Percentiles rank a stretch among this genome's conserved stretches.
These are phyloP conservation scores for Agonopterix alstromeriana DNA, from an alignment of 2,888 invertebrate genomes.

Conservation along the genomic window DNA sequence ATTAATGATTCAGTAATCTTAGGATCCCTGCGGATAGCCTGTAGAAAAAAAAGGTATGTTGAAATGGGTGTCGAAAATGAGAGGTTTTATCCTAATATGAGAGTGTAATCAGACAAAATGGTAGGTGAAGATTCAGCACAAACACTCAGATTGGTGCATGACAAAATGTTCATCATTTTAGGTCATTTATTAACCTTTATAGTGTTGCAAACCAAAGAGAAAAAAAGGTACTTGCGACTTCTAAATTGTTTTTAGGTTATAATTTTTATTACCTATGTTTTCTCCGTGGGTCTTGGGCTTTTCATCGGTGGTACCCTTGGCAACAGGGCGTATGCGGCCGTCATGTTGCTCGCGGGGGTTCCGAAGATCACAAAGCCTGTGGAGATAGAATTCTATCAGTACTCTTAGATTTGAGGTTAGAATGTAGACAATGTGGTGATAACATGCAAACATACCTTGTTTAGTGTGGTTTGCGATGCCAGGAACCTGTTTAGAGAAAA, in stretches of 20 bases:
- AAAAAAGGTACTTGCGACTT: too few relatives aligned
- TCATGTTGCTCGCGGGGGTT: conserved; percentile 96
- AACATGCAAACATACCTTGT: too few relatives aligned
- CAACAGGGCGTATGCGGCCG: conserved; percentile 98
- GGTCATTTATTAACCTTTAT: background rate
- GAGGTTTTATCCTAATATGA: too few relatives aligned
- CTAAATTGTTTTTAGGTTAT: too few relatives aligned
- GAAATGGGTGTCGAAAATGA: too few relatives aligned
- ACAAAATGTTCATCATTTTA: conserved; percentile 64
- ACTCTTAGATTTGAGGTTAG: too few relatives aligned
- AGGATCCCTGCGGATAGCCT: conserved; percentile 96
- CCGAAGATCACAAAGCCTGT: conserved; percentile 96
- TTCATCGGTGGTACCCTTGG: conserved; percentile 98
- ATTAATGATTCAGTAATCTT: conserved; percentile 98
- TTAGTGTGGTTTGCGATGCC: too few relatives aligned
- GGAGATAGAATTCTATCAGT: too few relatives aligned
- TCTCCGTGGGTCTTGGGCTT: conserved; percentile 99
- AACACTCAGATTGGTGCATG: conserved; percentile 77
- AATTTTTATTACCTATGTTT: too few relatives aligned
- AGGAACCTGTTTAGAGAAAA: too few relatives aligned
- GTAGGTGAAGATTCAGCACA: conserved; percentile 72
- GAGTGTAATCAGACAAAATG: conserved; percentile 45
- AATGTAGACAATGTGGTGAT: too few relatives aligned
- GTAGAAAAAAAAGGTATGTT: conserved; percentile 10
- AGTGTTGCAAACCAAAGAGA: too few relatives aligned